Conservation (phyloP, 2,888 invertebrate genomes). For the Carcina quercana region DNA sequence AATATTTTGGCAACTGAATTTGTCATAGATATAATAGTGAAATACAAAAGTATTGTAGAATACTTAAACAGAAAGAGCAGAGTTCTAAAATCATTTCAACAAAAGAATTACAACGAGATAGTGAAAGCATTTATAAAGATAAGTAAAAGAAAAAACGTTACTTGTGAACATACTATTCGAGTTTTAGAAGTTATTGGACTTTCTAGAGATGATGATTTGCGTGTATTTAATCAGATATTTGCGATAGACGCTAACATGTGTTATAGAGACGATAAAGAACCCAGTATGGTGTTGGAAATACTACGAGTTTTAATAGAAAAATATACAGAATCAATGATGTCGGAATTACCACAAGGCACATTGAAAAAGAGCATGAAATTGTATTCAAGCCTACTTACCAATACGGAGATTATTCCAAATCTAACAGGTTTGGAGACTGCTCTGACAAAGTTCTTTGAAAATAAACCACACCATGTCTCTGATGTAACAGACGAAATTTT, state of each 20-base stretch:
- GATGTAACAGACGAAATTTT: slow-evolving; percentile 69
- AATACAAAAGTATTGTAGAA: slow-evolving; percentile 40
- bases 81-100: slow-evolving; percentile 64
- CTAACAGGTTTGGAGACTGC: slow-evolving; percentile 70
- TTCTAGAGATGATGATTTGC: slow-evolving; percentile 47
- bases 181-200: slow-evolving; percentile 59
- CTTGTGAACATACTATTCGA: slow-evolving; percentile 44
- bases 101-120: slow-evolving; percentile 68
- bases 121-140: slow-evolving; percentile 61
- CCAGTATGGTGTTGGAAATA: slow-evolving; percentile 66
- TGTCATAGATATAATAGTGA: slow-evolving; percentile 39
- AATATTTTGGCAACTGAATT: slow-evolving; percentile 45
- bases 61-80: slow-evolving; percentile 42
- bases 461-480: slow-evolving; percentile 75
- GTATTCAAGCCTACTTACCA: slow-evolving; percentile 58
- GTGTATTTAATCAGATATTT: slow-evolving; percentile 57
- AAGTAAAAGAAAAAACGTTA: slow-evolving; percentile 44
- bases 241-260: slow-evolving; percentile 39
- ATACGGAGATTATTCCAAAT: slow-evolving; percentile 51
- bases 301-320: slow-evolving; percentile 61
- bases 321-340: slow-evolving; percentile 43
- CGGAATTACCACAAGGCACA: slow-evolving; percentile 42
- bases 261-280: slow-evolving; percentile 60
- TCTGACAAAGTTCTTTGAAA: slow-evolving; percentile 71
- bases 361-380: slow-evolving; percentile 49